These are phyloP conservation scores for Nothobranchius kuhntae DNA, from an alignment of 2,113 vertebrate genomes.

Conservation along the genomic window DNA sequence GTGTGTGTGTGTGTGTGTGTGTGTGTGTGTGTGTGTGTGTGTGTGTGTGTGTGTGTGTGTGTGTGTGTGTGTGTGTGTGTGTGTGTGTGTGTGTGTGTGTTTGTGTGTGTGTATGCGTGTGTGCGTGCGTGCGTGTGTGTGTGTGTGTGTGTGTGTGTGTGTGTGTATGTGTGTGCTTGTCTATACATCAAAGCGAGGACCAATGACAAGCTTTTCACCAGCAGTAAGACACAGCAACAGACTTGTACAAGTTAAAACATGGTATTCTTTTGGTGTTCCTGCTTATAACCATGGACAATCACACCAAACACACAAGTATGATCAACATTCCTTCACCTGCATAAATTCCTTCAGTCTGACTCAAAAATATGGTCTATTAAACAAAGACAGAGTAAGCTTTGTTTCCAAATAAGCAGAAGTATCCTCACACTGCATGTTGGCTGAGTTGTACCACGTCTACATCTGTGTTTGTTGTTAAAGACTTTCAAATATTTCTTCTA, in stretches of 20 bases:
- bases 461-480: constrained; percentile 33
- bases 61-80: too few species aligned
- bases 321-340: constrained; percentile 7
- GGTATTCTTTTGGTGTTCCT: constrained; percentile 4
- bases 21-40: too few species aligned
- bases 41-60: too few species aligned
- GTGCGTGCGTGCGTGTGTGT: constrained; percentile 22
- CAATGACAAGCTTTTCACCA: not conserved
- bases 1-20: too few species aligned
- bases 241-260: constrained; percentile 4
- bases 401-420: constrained; percentile 58
- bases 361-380: constrained; percentile 39
- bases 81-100: too few species aligned
- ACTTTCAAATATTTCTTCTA: constrained; percentile 38
- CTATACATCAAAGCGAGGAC: too few species aligned
- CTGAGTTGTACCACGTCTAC: constrained; percentile 20
- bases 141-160: not conserved
- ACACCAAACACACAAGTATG: constrained; percentile 4
- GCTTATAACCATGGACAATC: constrained; percentile 1
- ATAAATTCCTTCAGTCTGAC: constrained; percentile 24
- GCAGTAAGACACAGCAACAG: constrained; percentile 56
- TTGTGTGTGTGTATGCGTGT: too few species aligned
- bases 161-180: too few species aligned
- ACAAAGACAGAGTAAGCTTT: constrained; percentile 55
- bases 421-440: constrained; percentile 35